A percentile compares a stretch with the other conserved stretches of the same genome.
These are phyloP conservation scores for Triplophysa rosa DNA, from an alignment of 2,113 vertebrate species.

Conservation along the genomic window DNA sequence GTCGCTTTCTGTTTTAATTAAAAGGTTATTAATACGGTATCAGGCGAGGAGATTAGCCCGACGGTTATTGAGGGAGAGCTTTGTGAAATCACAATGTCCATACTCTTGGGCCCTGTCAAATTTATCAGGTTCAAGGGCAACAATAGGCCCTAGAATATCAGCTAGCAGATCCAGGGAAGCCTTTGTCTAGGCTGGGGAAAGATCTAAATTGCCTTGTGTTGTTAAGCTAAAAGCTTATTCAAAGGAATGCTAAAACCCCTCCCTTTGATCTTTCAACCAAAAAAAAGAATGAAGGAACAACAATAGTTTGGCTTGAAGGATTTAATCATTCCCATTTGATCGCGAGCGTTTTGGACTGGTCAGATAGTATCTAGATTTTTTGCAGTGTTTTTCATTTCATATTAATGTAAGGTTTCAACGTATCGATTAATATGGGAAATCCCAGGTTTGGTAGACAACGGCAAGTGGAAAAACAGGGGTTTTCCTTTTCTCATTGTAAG, in stretches of 20 bases:
- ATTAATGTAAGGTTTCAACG: not conserved
- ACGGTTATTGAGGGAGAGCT: constrained; percentile 49
- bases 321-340: constrained; percentile 18
- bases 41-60: constrained; percentile 57
- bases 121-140: constrained; percentile 51
- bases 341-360: not conserved
- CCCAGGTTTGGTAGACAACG: constrained; percentile 19
- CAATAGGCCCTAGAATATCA: constrained; percentile 56
- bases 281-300: constrained; percentile 27
- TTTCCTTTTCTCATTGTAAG: constrained; percentile 24
- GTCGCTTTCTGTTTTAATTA: constrained; percentile 60
- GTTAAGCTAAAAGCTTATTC: constrained; percentile 55
- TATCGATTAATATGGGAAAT: constrained; percentile 26
- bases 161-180: constrained; percentile 48
- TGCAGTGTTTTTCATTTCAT: not conserved
- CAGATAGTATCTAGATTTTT: not conserved
- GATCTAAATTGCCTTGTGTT: constrained; percentile 49
- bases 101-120: constrained; percentile 50
- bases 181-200: constrained; percentile 40
- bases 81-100: constrained; percentile 53
- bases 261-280: constrained; percentile 51
- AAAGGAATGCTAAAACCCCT: constrained; percentile 42
- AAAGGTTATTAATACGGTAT: constrained; percentile 62
- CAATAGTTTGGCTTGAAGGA: constrained; percentile 28
- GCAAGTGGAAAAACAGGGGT: constrained; percentile 15